Evolutionary conservation across 2,888 invertebrate species (phyloP).

Genomic region (Conistra vaccinii): DNA sequence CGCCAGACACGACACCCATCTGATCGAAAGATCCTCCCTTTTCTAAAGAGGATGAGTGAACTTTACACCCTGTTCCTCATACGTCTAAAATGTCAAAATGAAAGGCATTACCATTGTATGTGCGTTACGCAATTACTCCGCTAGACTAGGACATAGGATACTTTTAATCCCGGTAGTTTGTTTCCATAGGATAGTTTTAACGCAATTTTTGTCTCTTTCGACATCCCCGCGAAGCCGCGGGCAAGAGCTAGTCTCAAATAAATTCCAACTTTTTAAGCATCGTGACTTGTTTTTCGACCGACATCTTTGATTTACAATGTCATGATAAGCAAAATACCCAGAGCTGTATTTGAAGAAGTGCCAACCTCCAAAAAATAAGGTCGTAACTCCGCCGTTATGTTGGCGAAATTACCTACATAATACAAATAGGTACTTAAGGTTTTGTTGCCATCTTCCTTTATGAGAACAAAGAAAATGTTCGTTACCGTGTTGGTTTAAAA

Average conservation of each 20-base stretch:
- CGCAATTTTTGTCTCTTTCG: neutral
- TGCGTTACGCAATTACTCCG: neutral
- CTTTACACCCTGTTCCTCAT: too few relatives aligned
- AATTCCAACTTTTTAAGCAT: slow-evolving; percentile 20
- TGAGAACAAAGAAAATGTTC: slow-evolving; percentile 49
- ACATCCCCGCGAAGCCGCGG: neutral
- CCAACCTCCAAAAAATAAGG: slow-evolving; percentile 63
- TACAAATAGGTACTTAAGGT: slow-evolving; percentile 56
- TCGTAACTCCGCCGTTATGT: slow-evolving; percentile 58
- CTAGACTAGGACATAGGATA: too few relatives aligned
- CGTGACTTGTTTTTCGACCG: slow-evolving; percentile 55
- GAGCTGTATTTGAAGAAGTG: slow-evolving; percentile 63
- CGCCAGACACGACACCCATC: too few relatives aligned
- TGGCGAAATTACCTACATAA: slow-evolving; percentile 57
- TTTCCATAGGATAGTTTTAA: neutral
- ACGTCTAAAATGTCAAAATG: neutral
- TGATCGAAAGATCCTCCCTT: too few relatives aligned
- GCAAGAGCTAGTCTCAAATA: neutral
- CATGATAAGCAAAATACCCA: slow-evolving; percentile 61
- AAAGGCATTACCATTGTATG: neutral
- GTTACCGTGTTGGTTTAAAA: slow-evolving; percentile 35
- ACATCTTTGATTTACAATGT: slow-evolving; percentile 55
- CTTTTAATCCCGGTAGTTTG: neutral
- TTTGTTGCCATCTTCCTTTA: slow-evolving; percentile 45
- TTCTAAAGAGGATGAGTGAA: too few relatives aligned